Evolutionary conservation across 2,113 vertebrate genomes (phyloP), one percentile per base, ranked within the genome.

Genomic region (Gambusia affinis): DNA sequence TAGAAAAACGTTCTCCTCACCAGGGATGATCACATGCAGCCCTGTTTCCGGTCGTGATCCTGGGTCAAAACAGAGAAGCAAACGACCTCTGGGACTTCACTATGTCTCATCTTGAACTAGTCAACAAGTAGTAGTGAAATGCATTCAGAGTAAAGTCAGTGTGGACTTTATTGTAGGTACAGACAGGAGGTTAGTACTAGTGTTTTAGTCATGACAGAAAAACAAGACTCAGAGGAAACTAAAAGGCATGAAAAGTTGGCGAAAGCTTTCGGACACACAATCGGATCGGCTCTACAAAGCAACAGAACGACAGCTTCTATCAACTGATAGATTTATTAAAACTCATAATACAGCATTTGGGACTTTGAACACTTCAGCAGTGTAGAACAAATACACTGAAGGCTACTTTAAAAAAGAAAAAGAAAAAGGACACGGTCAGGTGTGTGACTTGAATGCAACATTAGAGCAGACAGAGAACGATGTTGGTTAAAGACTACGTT

Each of bases 271-370:
- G 76, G 61, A 70, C 61, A 73, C 60, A 73, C 60, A 80, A 82
- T 29, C 47, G 78, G 4, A 62, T 66, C 60, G 47, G 24, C 35
- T 29, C 33, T n/a, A 92, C 67, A 89, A 87, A 89, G 39, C 63
- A 86, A 76, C 80, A 84, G 37, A 85, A 90, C 69, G 27, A 73
- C 79, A 82, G 84, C 65, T 91, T 95, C 95, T 98, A 98, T 85
- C 94, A 98, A 98, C 98, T 75, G 79, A 95, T 94, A 95, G 95
- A 96, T 99, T 99, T 99, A 98, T 99, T 99, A 95, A 96, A 98
- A 97, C 88, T 91, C 92, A 93, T 92, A 96, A 95, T 97, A 99
- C 97, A 99, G 95, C 94, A 93, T 95, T 96, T 93, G 94, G 93
- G 92, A 95, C 93, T 91, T 57, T 71, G 70, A 83, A 91, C 91